A percentile compares a stretch with the other conserved stretches of the same genome.
Evolutionary conservation across 1,140 invertebrate species (phyloP).

Genomic region (Pseudomyrmex concolor): DNA sequence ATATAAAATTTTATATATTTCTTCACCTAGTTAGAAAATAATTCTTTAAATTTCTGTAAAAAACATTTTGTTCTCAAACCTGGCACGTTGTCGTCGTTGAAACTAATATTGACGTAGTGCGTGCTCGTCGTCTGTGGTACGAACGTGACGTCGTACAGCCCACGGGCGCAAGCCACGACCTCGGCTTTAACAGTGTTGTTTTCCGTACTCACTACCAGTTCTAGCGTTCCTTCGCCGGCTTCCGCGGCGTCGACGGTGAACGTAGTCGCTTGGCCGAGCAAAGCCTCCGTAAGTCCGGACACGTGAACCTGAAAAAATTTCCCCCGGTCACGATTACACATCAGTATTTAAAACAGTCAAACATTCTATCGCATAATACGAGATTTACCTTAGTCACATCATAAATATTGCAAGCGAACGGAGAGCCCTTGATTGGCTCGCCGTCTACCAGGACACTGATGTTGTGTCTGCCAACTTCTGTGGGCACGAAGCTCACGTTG

Average conservation of each 20-base stretch:
- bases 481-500: conserved; percentile 91
- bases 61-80: conserved; percentile 79
- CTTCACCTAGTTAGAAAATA: conserved; percentile 21
- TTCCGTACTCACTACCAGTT: conserved; percentile 96
- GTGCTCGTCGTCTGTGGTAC: conserved; percentile 94
- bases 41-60: not conserved
- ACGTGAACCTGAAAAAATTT: conserved; percentile 77
- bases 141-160: conserved; percentile 98
- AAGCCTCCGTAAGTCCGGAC: conserved; percentile 82
- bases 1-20: not conserved
- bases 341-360: not conserved
- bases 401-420: conserved; percentile 96
- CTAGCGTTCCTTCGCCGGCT: conserved; percentile 97
- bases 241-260: conserved; percentile 98
- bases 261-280: conserved; percentile 92
- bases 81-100: conserved; percentile 97
- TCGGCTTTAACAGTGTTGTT: conserved; percentile 95
- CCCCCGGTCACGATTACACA: not conserved
- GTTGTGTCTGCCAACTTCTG: conserved; percentile 94
- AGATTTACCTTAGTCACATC: conserved; percentile 92
- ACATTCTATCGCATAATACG: not conserved
- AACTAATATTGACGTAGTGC: conserved; percentile 98
- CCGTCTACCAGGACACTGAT: conserved; percentile 92
- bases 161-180: conserved; percentile 95
- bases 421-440: conserved; percentile 94